Evolutionary conservation across 2,888 invertebrate species (phyloP).

Genomic region (Habrosyne pyritoides): DNA sequence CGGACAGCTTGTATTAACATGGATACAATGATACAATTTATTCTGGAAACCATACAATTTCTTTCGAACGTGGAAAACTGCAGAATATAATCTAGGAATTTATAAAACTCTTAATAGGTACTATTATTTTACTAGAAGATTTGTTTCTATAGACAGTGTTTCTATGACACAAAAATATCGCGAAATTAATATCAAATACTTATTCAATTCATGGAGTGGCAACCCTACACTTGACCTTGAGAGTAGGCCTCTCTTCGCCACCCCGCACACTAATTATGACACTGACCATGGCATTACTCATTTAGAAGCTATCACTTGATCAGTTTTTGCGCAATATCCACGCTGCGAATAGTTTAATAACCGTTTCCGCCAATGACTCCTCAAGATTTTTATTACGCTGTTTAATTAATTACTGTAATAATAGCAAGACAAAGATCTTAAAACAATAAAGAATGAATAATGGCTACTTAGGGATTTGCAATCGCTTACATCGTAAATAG

Average conservation of each 20-base stretch:
- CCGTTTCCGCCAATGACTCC: neutral
- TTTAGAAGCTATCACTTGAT: slow-evolving; percentile 26
- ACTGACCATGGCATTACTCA: slow-evolving; percentile 43
- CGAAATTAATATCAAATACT: neutral
- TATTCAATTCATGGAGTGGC: too few relatives aligned
- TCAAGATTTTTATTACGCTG: neutral
- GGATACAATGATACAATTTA: too few relatives aligned
- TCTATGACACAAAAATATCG: too few relatives aligned
- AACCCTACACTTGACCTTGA: slow-evolving; percentile 26
- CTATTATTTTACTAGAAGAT: too few relatives aligned
- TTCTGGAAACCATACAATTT: too few relatives aligned
- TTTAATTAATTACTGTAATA: slow-evolving; percentile 32
- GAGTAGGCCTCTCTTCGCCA: slow-evolving; percentile 21
- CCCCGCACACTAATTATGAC: slow-evolving; percentile 32
- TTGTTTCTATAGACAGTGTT: too few relatives aligned
- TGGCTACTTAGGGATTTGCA: slow-evolving; percentile 24
- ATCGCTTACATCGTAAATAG: slow-evolving; percentile 3
- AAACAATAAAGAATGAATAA: slow-evolving; percentile 28
- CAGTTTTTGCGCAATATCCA: slow-evolving; percentile 38
- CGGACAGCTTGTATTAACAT: too few relatives aligned
- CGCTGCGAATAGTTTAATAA: neutral
- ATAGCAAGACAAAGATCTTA: slow-evolving; percentile 28
- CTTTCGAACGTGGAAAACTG: too few relatives aligned
- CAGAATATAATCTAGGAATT: too few relatives aligned
- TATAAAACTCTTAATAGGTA: too few relatives aligned